Evolutionary conservation across 2,888 invertebrate species (phyloP).

Genomic region (Ectobius pallidus): DNA sequence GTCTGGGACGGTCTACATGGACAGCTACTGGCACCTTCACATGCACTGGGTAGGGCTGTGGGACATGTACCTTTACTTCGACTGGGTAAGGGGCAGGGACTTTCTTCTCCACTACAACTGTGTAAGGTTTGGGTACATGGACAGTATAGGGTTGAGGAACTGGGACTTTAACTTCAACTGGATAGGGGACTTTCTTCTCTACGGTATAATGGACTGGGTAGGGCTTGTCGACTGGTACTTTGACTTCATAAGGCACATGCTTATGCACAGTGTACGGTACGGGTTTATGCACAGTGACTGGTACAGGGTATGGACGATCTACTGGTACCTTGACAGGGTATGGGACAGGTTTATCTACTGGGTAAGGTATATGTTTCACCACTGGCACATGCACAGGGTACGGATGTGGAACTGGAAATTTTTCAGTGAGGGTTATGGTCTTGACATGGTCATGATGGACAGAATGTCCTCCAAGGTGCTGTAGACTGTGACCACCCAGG

Average conservation of each 20-base stretch:
- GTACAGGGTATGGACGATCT: conserved; percentile 37
- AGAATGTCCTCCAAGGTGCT: not conserved
- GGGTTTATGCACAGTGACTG: conserved; percentile 38
- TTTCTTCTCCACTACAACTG: conserved; percentile 59
- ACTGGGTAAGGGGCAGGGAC: conserved; percentile 61
- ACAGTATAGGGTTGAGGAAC: conserved; percentile 45
- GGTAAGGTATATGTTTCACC: conserved; percentile 62
- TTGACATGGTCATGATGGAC: conserved; percentile 10
- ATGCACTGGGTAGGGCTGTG: conserved; percentile 64
- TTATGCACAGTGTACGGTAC: conserved; percentile 42
- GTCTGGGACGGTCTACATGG: conserved; percentile 40
- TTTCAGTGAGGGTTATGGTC: conserved; percentile 35
- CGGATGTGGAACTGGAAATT: conserved; percentile 33
- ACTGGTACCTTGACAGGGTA: conserved; percentile 40
- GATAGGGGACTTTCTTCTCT: conserved; percentile 58
- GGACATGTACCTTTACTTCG: conserved; percentile 66
- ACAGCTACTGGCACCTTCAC: conserved; percentile 42
- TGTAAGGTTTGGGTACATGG: conserved; percentile 61
- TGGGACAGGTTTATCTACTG: conserved; percentile 68
- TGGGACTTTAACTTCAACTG: conserved; percentile 43
- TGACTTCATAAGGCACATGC: conserved; percentile 55
- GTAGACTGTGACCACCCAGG: not conserved
- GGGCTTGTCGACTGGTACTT: conserved; percentile 73
- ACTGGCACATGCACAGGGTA: conserved; percentile 47
- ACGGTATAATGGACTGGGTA: conserved; percentile 65